Percentiles rank a stretch among this genome's conserved stretches.
phyloP scores from a whole-genome alignment of 2,797 vertebrate species.

The Amblyraja radiata region DNA sequence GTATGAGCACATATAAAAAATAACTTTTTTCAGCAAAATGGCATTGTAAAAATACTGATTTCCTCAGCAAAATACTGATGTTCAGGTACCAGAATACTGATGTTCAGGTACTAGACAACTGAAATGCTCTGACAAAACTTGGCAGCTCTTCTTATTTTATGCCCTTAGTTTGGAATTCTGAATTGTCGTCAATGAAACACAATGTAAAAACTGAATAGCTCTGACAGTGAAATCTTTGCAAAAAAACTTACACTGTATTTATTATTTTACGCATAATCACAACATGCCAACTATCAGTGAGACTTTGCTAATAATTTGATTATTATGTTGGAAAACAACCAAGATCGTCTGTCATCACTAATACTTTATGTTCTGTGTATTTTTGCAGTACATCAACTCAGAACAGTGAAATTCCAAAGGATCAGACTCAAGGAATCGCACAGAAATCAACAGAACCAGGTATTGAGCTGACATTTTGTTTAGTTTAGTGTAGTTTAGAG shows the following conservation, averaged over 20 bases:
- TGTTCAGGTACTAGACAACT: too few species aligned
- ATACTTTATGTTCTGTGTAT: background rate
- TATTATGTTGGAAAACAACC: background rate
- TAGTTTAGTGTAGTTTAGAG: too few species aligned
- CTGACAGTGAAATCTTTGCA: background rate
- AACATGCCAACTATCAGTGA: background rate
- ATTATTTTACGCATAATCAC: background rate
- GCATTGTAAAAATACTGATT: too few species aligned
- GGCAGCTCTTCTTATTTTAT: background rate
- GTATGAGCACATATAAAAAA: too few species aligned
- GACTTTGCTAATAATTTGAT: background rate
- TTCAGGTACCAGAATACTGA: too few species aligned
- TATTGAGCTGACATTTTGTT: background rate
- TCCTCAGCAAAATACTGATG: too few species aligned
- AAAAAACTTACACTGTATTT: background rate
- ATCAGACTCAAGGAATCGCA: background rate
- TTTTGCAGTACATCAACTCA: background rate
- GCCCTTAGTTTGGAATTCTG: background rate
- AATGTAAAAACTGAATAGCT: background rate
- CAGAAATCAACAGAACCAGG: slow-evolving; percentile 3
- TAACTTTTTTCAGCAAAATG: too few species aligned
- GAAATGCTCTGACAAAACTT: too few species aligned
- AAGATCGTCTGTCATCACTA: background rate
- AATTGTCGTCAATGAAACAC: background rate
- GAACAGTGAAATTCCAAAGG: background rate